Conservation (phyloP, 2,888 invertebrate species). For the Candidula unifasciata region DNA sequence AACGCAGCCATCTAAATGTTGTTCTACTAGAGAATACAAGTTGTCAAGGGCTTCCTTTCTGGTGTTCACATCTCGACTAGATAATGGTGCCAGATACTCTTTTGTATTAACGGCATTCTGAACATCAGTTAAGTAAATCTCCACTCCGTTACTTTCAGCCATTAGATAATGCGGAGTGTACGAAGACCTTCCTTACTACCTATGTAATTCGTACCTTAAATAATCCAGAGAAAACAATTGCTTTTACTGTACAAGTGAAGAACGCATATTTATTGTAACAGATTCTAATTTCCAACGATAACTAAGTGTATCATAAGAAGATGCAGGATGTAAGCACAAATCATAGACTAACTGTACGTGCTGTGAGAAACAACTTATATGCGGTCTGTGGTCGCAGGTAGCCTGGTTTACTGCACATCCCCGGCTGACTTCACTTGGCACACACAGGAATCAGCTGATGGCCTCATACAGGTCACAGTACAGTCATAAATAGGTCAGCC, state of each 20-base stretch:
- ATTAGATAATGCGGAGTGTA: neutral
- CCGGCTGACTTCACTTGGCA: neutral
- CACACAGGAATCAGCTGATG: constrained; percentile 21
- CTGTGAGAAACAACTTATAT: too few species aligned
- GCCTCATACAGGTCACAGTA: neutral
- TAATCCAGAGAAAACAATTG: neutral
- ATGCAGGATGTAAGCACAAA: neutral
- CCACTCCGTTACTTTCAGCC: neutral
- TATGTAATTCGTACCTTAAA: too few species aligned
- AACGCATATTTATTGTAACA: neutral
- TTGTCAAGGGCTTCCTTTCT: constrained; percentile 56
- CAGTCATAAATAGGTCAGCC: constrained; percentile 13
- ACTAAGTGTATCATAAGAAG: neutral
- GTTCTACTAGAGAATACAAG: constrained; percentile 55
- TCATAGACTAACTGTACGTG: neutral
- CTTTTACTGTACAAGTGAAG: neutral
- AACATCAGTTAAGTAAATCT: neutral
- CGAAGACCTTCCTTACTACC: too few species aligned
- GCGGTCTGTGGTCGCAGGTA: neutral
- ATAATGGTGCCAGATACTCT: constrained; percentile 57
- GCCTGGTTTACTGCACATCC: neutral
- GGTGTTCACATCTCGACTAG: constrained; percentile 54
- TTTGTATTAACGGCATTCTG: constrained; percentile 46
- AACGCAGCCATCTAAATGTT: constrained; percentile 63
- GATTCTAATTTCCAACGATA: neutral